Base-by-base conservation (phyloP, 2,113 vertebrate species). In the Grantiella picta region DNA sequence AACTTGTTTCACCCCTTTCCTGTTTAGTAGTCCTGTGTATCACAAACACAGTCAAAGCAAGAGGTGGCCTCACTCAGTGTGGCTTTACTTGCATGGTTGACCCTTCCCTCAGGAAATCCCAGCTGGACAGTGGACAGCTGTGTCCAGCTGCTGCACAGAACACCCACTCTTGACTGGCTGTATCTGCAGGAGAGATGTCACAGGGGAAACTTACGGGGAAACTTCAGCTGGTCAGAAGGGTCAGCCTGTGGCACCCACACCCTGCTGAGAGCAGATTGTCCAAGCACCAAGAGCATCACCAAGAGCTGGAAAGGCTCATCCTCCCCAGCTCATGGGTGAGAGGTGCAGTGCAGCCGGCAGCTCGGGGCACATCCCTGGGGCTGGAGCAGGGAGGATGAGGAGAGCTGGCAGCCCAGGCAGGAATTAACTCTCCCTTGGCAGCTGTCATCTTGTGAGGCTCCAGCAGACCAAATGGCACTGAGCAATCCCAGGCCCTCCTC, bases 401-500 rank as follows among this genome's bases (percentile, higher is more conserved):
- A 75, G 22, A n/a, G 10, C 47, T 91, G 31, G 15, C 60, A 84
- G 7, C 29, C 31, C 19, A 5, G 0, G 0, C 9, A 45, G 66
- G 40, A 40, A 65, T 28, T 31, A 85, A 1, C 3, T 6, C 16
- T 90, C 31, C 17, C 35, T 66, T 56, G 47, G 33, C 76, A 86
- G 36, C 29, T 7, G 1, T 50, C 52, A 14, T 10, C 36, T 23
- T 11, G 12, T 0, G 0, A 57, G 70, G 73, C 25, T 92, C 38
- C 25, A 10, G 18, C 50, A 42, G 68, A 59, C 28, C 60, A 80
- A 64, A 44, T 10, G 68, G 12, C 56, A 56, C 27, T 1, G 0
- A 40, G 42, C 52, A 18, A 11, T 12, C 15, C 17, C 0, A 0
- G 47, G 24, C 1, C 33, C 35, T 11, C 11, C 2, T 45, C 8